Conservation (phyloP, 2,113 vertebrate genomes). For the Chroicocephalus ridibundus region DNA sequence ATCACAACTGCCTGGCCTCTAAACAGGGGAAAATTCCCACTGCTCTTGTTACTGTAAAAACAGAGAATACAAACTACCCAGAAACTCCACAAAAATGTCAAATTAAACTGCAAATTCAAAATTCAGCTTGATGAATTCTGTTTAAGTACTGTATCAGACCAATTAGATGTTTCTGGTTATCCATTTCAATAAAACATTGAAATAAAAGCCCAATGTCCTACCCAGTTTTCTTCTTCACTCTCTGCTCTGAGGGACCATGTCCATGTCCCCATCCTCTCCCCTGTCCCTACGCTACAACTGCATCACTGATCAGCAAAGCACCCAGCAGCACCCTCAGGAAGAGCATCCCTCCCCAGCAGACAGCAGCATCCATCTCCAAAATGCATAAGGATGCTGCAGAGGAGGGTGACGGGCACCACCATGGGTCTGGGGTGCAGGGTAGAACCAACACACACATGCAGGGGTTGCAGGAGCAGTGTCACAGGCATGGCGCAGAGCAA, state of each 20-base stretch:
- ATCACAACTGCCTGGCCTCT: not conserved
- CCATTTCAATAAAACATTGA: not conserved
- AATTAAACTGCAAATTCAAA: not conserved
- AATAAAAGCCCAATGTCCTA: not conserved
- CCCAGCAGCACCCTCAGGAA: not conserved
- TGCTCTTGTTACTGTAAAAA: not conserved
- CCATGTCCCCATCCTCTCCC: not conserved
- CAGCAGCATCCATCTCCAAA: not conserved
- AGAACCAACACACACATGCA: rapidly evolving
- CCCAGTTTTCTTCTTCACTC: not conserved
- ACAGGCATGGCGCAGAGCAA: not conserved
- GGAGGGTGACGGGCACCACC: rapidly evolving
- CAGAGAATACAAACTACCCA: not conserved
- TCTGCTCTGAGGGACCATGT: not conserved
- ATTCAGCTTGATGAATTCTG: not conserved
- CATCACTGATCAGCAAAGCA: not conserved
- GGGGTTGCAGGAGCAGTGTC: not conserved
- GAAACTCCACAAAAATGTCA: not conserved
- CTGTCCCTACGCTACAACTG: rapidly evolving
- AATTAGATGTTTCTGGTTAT: not conserved
- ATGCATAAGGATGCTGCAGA: not conserved
- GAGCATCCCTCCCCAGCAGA: not conserved
- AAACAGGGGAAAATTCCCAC: not conserved
- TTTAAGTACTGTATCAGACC: not conserved
- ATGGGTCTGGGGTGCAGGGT: not conserved